phyloP scores from a whole-genome alignment of 2,797 vertebrate genomes.

The Bradypus variegatus region DNA sequence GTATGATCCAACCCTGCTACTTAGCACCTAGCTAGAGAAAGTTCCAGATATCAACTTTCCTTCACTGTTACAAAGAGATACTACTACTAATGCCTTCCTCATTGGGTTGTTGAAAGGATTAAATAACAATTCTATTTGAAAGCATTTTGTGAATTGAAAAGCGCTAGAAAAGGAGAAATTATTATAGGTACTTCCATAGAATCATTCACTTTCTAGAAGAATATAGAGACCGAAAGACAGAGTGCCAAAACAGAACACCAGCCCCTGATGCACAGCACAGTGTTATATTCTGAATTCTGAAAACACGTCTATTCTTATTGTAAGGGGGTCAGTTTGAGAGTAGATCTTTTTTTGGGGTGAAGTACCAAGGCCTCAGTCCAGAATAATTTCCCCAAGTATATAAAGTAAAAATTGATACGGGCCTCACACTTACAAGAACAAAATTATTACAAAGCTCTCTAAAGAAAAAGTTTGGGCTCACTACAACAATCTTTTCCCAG shows the following conservation, averaged over 20 bases:
- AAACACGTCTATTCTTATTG: not conserved
- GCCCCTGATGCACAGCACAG: too few species aligned
- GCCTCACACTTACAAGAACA: not conserved
- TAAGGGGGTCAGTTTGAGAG: not conserved
- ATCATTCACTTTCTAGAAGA: not conserved
- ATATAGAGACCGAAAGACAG: not conserved
- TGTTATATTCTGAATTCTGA: not conserved
- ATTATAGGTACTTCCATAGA: not conserved
- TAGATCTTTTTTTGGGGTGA: not conserved
- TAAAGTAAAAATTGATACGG: not conserved
- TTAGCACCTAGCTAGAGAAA: not conserved
- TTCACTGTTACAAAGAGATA: not conserved
- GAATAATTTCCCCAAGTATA: not conserved
- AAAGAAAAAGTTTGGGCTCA: not conserved
- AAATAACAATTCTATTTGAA: not conserved
- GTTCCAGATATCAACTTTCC: not conserved
- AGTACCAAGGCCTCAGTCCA: not conserved
- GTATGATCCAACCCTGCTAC: not conserved
- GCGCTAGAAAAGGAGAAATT: not conserved
- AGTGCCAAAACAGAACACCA: fast-evolving
- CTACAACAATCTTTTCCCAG: not conserved
- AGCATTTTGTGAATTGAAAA: not conserved
- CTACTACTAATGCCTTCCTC: not conserved
- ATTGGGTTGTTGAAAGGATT: not conserved
- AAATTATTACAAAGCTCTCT: not conserved